A percentile compares a stretch with the other conserved stretches of the same genome.
Evolutionary conservation across 2,888 invertebrate genomes (phyloP).

Genomic region (Timema cristinae): DNA sequence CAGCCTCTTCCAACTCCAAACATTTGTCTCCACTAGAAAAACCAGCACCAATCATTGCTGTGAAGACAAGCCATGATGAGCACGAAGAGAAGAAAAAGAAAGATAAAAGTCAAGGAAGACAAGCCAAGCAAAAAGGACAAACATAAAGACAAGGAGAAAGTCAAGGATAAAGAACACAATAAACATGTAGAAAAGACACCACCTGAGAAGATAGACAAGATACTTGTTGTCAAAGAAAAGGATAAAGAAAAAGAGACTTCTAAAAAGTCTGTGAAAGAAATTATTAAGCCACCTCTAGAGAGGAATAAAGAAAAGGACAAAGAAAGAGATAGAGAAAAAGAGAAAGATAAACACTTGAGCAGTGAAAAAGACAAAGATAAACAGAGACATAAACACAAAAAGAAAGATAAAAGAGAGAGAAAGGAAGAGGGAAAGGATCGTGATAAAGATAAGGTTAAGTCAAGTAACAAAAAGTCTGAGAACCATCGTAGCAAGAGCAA

Average conservation of each 20-base stretch:
- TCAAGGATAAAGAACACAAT: slow-evolving; percentile 34
- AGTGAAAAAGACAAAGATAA: slow-evolving; percentile 38
- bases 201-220: slow-evolving; percentile 10
- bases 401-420: slow-evolving; percentile 40
- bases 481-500: slow-evolving; percentile 23
- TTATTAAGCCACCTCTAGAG: no score
- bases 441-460: slow-evolving; percentile 37
- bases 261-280: slow-evolving; percentile 46
- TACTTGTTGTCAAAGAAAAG: slow-evolving; percentile 43
- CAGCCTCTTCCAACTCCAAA: slow-evolving; percentile 21
- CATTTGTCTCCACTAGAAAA: slow-evolving; percentile 36
- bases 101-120: slow-evolving; percentile 50
- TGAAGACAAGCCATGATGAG: slow-evolving; percentile 40
- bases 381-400: slow-evolving; percentile 41
- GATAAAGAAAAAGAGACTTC: slow-evolving; percentile 41
- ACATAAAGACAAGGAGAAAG: slow-evolving; percentile 53
- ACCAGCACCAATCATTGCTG: slow-evolving; percentile 41
- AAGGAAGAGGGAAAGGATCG: slow-evolving; percentile 43
- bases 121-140: slow-evolving; percentile 53
- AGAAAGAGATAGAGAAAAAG: slow-evolving; percentile 47
- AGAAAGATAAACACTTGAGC: no score
- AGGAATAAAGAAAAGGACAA: slow-evolving; percentile 46
- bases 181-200: slow-evolving; percentile 31
- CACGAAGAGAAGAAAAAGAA: slow-evolving; percentile 39
- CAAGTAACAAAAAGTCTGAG: slow-evolving; percentile 28